Percentiles rank a stretch among this genome's conserved stretches.
Conservation (phyloP, 2,888 invertebrate species). For the Drosophila fungiperda region DNA sequence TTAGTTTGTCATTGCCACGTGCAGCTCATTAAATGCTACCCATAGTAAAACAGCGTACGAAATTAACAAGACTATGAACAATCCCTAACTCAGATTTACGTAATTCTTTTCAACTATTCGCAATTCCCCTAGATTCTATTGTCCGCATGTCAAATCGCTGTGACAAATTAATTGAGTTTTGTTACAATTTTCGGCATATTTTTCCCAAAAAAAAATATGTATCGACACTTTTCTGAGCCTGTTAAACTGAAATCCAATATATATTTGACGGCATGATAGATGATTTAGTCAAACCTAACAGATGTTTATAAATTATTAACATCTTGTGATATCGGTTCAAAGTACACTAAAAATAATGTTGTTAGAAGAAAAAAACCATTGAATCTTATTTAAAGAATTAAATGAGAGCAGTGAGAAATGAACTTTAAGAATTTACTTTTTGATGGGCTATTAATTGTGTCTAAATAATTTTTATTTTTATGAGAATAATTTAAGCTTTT, state of each 20-base stretch:
- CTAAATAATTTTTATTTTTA: not conserved
- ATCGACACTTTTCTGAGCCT: conserved; percentile 28
- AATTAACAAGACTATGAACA: conserved; percentile 26
- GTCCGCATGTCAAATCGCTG: conserved; percentile 59
- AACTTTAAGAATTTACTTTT: not conserved
- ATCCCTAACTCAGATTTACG: conserved; percentile 23
- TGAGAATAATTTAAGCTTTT: not conserved
- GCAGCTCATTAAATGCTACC: conserved; percentile 37
- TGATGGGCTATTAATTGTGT: too few species aligned
- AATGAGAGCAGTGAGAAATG: not conserved
- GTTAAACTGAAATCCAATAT: conserved; percentile 60
- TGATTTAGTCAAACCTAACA: conserved; percentile 45
- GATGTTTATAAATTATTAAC: conserved; percentile 41
- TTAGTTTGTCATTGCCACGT: conserved; percentile 34
- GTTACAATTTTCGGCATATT: conserved; percentile 52
- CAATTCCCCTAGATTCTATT: conserved; percentile 30
- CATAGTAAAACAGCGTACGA: conserved; percentile 37
- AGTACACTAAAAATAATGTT: not conserved
- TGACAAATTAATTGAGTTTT: conserved; percentile 76
- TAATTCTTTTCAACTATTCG: conserved; percentile 16
- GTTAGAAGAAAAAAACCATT: not conserved
- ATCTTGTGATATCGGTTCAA: not conserved
- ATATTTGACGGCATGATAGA: conserved; percentile 61
- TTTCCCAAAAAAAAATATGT: conserved; percentile 44
- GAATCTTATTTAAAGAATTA: not conserved